phyloP scores from a whole-genome alignment of 2,797 vertebrate genomes.

The Hoplostethus atlanticus region DNA sequence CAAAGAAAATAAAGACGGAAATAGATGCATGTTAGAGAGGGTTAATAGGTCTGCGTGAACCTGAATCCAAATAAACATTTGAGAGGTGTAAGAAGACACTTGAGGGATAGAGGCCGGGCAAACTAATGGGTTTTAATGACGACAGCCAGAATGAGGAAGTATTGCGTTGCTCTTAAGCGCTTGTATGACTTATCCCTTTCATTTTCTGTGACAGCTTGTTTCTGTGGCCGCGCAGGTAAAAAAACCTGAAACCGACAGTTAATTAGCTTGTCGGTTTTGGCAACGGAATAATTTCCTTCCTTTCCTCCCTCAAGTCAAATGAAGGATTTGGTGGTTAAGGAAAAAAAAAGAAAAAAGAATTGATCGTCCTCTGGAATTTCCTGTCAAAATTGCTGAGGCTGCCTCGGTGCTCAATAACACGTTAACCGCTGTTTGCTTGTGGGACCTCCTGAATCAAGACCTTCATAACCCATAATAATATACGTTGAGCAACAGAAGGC shows the following conservation, averaged over 20 bases:
- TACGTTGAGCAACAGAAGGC: constrained; percentile 1
- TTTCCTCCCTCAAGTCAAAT: constrained; percentile 58
- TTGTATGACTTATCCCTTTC: constrained; percentile 50
- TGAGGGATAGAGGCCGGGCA: constrained; percentile 15
- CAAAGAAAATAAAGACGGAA: constrained; percentile 52
- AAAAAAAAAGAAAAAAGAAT: constrained; percentile 45
- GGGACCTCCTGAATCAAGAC: constrained; percentile 37
- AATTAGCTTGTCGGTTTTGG: constrained; percentile 66
- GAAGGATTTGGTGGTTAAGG: constrained; percentile 61
- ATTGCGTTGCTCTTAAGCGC: constrained; percentile 45
- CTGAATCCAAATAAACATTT: constrained; percentile 40
- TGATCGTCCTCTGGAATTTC: constrained; percentile 66
- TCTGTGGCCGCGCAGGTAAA: constrained; percentile 38
- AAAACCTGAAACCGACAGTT: constrained; percentile 48
- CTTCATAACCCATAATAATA: background rate
- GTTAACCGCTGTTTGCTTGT: constrained; percentile 53
- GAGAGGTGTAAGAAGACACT: constrained; percentile 52
- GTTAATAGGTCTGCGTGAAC: constrained; percentile 26
- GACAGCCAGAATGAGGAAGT: constrained; percentile 50
- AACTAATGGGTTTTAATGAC: constrained; percentile 25
- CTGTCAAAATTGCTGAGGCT: constrained; percentile 59
- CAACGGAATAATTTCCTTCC: constrained; percentile 56
- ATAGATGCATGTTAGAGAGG: constrained; percentile 26
- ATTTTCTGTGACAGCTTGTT: constrained; percentile 52
- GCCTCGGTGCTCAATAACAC: constrained; percentile 48